These are phyloP conservation scores for Sandelia bainsii DNA, from an alignment of 2,797 vertebrate genomes.

Conservation along the genomic window DNA sequence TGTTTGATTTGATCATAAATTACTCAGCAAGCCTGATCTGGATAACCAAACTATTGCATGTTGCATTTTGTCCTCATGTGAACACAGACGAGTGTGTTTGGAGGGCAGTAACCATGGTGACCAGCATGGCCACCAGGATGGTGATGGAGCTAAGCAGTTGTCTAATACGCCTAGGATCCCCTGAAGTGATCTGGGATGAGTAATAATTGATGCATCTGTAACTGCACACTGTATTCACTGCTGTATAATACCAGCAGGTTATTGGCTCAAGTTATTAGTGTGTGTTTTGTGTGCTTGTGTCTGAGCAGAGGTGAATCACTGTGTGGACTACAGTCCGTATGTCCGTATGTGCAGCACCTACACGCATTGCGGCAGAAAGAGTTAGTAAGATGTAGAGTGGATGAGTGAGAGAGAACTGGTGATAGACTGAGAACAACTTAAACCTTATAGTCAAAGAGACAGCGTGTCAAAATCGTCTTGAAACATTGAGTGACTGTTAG, in stretches of 20 bases:
- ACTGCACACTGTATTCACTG: conserved; percentile 70
- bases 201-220: conserved; percentile 80
- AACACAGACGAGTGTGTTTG: conserved; percentile 50
- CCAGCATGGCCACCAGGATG: conserved; percentile 53
- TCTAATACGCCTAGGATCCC: conserved; percentile 55
- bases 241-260: conserved; percentile 36
- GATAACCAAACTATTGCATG: conserved; percentile 22
- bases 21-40: conserved; percentile 19
- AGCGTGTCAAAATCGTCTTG: neutral
- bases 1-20: conserved; percentile 33
- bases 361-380: conserved; percentile 74
- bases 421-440: conserved; percentile 9
- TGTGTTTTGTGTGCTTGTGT: conserved; percentile 27
- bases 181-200: conserved; percentile 70
- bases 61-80: conserved; percentile 32
- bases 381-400: conserved; percentile 34
- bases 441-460: neutral
- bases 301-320: conserved; percentile 77
- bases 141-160: conserved; percentile 59
- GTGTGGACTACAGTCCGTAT: conserved; percentile 60
- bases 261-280: conserved; percentile 35
- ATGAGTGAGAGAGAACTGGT: conserved; percentile 31
- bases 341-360: conserved; percentile 51
- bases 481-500: neutral
- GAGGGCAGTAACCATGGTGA: conserved; percentile 74